These are phyloP conservation scores for Drosophila repleta DNA, from an alignment of 1,140 invertebrate species.

Conservation along the genomic window DNA sequence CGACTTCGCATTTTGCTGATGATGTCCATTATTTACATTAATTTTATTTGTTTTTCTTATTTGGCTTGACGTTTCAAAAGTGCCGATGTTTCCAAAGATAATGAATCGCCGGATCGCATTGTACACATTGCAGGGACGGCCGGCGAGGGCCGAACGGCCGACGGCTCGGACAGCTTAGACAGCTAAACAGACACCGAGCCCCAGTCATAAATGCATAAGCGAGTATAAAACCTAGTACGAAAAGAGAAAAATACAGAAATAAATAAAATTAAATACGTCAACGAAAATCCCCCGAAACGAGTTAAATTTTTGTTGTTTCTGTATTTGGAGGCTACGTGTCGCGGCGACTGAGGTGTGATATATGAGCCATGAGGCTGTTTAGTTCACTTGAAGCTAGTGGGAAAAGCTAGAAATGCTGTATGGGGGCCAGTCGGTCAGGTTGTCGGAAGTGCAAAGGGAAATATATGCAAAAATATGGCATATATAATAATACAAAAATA, in stretches of 20 bases:
- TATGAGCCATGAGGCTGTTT: constrained; percentile 25
- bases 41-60: constrained; percentile 83
- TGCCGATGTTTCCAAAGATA: constrained; percentile 82
- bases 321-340: constrained; percentile 35
- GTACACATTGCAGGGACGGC: constrained; percentile 23
- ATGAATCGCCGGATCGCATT: constrained; percentile 69
- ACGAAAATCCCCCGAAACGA: constrained; percentile 47
- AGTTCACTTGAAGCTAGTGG: not conserved
- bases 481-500: not conserved
- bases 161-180: constrained; percentile 34
- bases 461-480: too few species aligned
- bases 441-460: not conserved
- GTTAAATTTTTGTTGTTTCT: constrained; percentile 34
- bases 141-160: not conserved
- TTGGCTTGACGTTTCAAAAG: constrained; percentile 81
- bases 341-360: constrained; percentile 17
- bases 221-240: constrained; percentile 29
- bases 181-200: constrained; percentile 36
- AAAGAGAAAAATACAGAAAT: constrained; percentile 16
- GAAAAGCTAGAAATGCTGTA: not conserved
- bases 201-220: constrained; percentile 62
- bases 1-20: constrained; percentile 75
- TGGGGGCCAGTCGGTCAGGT: constrained; percentile 1
- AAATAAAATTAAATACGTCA: constrained; percentile 25
- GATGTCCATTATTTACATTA: constrained; percentile 82